Base-by-base conservation (phyloP, 2,888 invertebrate species). In the Syrphus vitripennis region DNA sequence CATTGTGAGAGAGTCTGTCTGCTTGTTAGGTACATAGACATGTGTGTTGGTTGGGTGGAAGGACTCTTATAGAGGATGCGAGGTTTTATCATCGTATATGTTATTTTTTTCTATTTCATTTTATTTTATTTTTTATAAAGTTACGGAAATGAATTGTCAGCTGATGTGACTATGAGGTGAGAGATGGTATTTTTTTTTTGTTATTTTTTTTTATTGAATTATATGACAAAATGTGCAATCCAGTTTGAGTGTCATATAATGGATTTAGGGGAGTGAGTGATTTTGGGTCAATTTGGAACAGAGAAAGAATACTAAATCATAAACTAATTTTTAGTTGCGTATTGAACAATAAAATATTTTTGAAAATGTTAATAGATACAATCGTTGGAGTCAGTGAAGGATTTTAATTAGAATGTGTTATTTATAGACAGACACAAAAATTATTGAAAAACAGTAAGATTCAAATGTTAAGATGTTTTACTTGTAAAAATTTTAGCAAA, bases 1-100 rank as follows among this genome's bases (percentile, higher is more conserved):
- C 81, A 63, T 4, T 72, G 72, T 76, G 61, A n/a, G n/a, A n/a
- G n/a, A 57, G 69, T 50, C 7, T 45, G 42, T 16, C 12, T 55
- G 26, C n/a, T 70, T 45, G 70, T 34, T 75, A 48, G 26, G 26
- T 19, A 45, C 0, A 19, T 12, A 21, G 12, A 48, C 21, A 16
- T 59, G 19, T 34, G 16, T 31, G 34, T 24, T 3, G 10, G 12
- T n/a, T 48, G 21, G n/a, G 4, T 21, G 2, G 16, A 37, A 37
- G 65, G 63, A 63, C 63, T 42, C 9, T 42, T n/a, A n/a, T n/a
- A n/a, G n/a, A 40, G 63, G 42, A 45, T 45, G n/a, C n/a, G 26
- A 14, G 42, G 26, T 45, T 63, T 63, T 45, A 24, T 24, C 37
- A n/a, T 63, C 19, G 14, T 50, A 21, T 67, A 21, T 50, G 24